Conservation (phyloP, 2,113 vertebrate genomes). For the Rhagologus leucostigma region DNA sequence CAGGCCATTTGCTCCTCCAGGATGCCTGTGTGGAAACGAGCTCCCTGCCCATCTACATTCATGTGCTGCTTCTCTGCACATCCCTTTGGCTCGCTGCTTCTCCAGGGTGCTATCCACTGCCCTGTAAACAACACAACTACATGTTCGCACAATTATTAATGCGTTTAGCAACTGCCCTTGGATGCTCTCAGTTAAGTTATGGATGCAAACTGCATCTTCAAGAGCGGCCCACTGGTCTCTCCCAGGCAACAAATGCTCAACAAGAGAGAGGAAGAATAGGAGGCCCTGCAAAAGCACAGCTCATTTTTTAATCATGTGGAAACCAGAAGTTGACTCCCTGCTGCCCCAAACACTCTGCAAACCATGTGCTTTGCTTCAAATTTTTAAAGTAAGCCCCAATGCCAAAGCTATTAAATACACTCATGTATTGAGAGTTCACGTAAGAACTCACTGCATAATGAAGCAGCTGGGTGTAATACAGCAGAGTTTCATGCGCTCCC, state of each 20-base stretch:
- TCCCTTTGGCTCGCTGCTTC: background rate
- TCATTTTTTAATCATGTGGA: slow-evolving; percentile 9
- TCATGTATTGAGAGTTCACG: background rate
- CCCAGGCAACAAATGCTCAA: background rate
- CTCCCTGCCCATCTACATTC: background rate
- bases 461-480: background rate
- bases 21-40: background rate
- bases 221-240: background rate
- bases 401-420: background rate
- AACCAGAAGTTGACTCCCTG: background rate
- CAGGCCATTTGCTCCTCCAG: background rate
- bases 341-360: background rate
- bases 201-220: background rate
- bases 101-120: background rate
- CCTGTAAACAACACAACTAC: background rate
- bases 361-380: background rate
- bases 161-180: background rate
- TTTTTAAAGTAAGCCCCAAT: background rate
- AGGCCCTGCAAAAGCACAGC: background rate
- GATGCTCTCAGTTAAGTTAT: background rate
- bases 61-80: background rate
- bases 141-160: background rate
- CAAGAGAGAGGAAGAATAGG: background rate
- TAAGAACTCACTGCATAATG: background rate
- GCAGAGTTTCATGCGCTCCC: background rate